Evolutionary conservation across 2,797 vertebrate species (phyloP).

Genomic region (Tangara arthus): DNA sequence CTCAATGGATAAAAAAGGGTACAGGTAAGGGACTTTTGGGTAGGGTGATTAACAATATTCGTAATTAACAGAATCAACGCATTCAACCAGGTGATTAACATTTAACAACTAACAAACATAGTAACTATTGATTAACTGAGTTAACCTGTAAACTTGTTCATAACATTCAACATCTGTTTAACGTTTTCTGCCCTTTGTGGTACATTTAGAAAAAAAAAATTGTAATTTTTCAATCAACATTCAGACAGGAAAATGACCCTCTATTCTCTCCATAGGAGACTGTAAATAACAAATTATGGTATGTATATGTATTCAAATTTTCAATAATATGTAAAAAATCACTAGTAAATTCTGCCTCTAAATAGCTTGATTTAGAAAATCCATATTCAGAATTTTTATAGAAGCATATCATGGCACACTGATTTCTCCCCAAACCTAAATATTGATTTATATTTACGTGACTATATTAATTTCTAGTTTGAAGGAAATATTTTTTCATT

Average conservation of each 20-base stretch:
- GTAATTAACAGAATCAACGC: too few relatives aligned
- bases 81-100: too few relatives aligned
- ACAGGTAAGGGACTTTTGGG: too few relatives aligned
- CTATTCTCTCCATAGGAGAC: neutral
- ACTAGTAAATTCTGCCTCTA: neutral
- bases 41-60: too few relatives aligned
- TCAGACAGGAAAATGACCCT: neutral
- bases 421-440: neutral
- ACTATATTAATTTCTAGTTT: neutral
- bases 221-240: neutral
- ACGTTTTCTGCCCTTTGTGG: neutral
- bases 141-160: too few relatives aligned
- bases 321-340: neutral
- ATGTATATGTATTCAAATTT: neutral
- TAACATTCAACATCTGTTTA: neutral
- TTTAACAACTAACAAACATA: too few relatives aligned
- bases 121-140: too few relatives aligned
- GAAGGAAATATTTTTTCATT: neutral
- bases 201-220: too few relatives aligned
- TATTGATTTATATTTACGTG: neutral
- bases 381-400: neutral
- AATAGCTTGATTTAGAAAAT: neutral
- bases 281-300: neutral
- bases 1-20: too few relatives aligned
- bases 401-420: neutral